Conservation (phyloP, 2,797 vertebrate genomes). For the Hybognathus amarus region DNA sequence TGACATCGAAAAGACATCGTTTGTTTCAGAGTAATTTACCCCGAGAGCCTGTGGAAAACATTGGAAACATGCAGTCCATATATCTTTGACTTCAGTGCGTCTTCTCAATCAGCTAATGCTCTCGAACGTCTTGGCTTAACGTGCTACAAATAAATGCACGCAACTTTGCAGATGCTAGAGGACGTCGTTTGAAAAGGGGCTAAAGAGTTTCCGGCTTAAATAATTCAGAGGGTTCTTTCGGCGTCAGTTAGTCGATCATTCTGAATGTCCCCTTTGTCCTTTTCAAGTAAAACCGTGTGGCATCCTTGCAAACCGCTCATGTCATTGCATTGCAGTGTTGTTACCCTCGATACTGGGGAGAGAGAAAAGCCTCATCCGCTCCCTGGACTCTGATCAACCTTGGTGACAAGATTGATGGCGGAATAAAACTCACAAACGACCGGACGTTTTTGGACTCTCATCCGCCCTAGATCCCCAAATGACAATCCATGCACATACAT, state of each 20-base stretch:
- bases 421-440: slow-evolving; percentile 47
- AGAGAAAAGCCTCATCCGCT: slow-evolving; percentile 3
- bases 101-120: slow-evolving; percentile 53
- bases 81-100: slow-evolving; percentile 35
- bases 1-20: neutral
- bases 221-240: slow-evolving; percentile 12
- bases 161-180: slow-evolving; percentile 23
- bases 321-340: slow-evolving; percentile 42
- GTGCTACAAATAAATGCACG: slow-evolving; percentile 35
- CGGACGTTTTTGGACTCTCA: slow-evolving; percentile 34
- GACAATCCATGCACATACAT: slow-evolving; percentile 26
- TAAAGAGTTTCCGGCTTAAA: slow-evolving; percentile 21
- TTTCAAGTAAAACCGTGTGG: slow-evolving; percentile 35
- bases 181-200: slow-evolving; percentile 1
- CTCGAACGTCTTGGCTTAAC: slow-evolving; percentile 14
- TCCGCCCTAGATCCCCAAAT: slow-evolving; percentile 39
- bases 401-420: slow-evolving; percentile 43
- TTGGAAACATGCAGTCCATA: slow-evolving; percentile 8
- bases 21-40: slow-evolving; percentile 36
- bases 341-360: slow-evolving; percentile 44
- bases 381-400: slow-evolving; percentile 50
- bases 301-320: slow-evolving; percentile 14
- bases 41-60: slow-evolving; percentile 15
- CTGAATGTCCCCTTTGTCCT: slow-evolving; percentile 27
- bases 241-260: slow-evolving; percentile 16